Evolutionary conservation across 1,140 invertebrate species (phyloP), one percentile per base, ranked within the genome.

Genomic region (Radopholus similis): DNA sequence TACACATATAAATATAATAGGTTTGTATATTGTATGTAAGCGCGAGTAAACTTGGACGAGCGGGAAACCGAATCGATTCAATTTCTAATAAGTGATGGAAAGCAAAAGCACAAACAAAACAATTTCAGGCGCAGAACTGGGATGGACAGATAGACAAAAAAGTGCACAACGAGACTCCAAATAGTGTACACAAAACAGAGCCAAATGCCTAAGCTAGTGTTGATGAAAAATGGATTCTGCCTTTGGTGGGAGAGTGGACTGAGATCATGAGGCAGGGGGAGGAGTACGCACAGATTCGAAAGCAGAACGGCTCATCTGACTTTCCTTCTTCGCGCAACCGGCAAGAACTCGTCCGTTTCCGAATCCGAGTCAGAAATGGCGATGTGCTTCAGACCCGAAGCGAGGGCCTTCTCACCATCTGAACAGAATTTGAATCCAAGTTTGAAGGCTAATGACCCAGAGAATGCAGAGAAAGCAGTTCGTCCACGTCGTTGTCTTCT

Each of bases 351-450:
- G 37, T 63, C 71, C 42, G 59, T 56, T 55, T 59, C 57, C 5
- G 70, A 72, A 47, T 72, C 70, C 4, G 60, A 58, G 18, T 42
- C 71, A n/a, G 44, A 47, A 51, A 72, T 73, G 47, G 66, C 71
- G 35, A 72, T 73, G 30, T 56, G 38, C 15, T 28, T 35, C 18
- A 72, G 37, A 4, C 71, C 71, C 49, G 32, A 59, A 11, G 63
- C 30, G 6, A 72, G 23, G 51, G 26, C 9, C 13, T 51, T 26
- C 11, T 67, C 60, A 13, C 72, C 70, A 35, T 72, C 70, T 72
- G 26, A 66, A 63, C 70, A 60, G 30, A 60, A 30, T 57, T 47
- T 47, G 44, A 13, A 21, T 13, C 1, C 1, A 5, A 15, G 6
- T 5, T 26, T 26, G 0, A 3, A 3, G 30, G 30, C 23, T 8